Evolutionary conservation across 2,113 vertebrate genomes (phyloP).

Genomic region (Columbina picui): DNA sequence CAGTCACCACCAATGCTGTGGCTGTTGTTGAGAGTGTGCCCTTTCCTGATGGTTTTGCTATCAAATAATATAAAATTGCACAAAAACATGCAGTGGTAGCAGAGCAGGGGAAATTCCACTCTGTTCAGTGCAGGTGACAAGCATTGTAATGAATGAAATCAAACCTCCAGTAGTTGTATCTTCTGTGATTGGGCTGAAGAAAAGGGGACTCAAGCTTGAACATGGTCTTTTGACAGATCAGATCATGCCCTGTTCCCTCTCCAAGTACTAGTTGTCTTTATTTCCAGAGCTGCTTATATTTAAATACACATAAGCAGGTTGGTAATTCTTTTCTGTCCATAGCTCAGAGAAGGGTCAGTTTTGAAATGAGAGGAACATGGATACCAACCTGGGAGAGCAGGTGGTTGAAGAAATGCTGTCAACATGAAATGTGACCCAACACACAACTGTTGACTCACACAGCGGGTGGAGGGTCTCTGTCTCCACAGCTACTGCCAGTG

Average conservation of each 20-base stretch:
- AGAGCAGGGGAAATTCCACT: not conserved
- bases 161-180: not conserved
- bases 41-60: not conserved
- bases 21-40: not conserved
- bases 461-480: not conserved
- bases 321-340: not conserved
- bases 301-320: not conserved
- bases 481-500: not conserved
- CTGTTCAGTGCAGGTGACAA: fast-evolving
- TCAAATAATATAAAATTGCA: not conserved
- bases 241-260: not conserved
- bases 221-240: not conserved
- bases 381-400: not conserved
- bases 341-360: not conserved
- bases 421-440: not conserved
- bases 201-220: not conserved
- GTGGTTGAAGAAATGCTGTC: not conserved
- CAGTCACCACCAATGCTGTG: not conserved
- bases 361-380: not conserved
- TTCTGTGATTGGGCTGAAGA: not conserved
- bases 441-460: not conserved
- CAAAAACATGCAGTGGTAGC: not conserved
- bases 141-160: not conserved
- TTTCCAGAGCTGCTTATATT: not conserved
- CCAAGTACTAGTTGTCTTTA: not conserved